Conservation (phyloP, 53 echinoderm and acorn worm genomes). For the Patiria pectinifera region DNA sequence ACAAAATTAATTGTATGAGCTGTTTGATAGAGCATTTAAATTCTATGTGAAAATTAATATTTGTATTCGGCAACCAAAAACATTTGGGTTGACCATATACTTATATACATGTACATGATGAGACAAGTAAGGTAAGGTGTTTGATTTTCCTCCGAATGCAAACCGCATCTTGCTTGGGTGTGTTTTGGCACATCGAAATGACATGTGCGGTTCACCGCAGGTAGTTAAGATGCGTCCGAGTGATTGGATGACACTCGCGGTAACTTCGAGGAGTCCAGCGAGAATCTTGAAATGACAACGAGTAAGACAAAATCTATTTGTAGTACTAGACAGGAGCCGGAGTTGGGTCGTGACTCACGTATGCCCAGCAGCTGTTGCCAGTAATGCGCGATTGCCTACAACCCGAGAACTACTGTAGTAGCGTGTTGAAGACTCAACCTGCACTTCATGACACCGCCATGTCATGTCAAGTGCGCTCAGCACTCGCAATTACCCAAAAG, state of each 20-base stretch:
- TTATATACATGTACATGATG: too few relatives aligned
- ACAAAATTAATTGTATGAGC: too few relatives aligned
- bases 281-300: conserved; percentile 2
- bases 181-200: too few relatives aligned
- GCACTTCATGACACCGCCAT: background rate
- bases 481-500: conserved; percentile 17
- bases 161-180: too few relatives aligned
- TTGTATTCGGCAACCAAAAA: too few relatives aligned
- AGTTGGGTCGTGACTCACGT: background rate
- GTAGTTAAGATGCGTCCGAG: background rate
- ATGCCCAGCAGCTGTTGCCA: conserved; percentile 26
- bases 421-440: background rate
- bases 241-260: background rate
- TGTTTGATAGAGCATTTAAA: too few relatives aligned
- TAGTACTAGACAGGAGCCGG: background rate
- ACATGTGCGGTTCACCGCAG: too few relatives aligned
- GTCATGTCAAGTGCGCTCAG: conserved; percentile 50
- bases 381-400: background rate
- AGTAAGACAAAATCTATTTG: background rate
- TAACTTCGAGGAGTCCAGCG: background rate
- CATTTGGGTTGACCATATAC: too few relatives aligned
- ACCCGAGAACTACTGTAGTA: background rate
- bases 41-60: too few relatives aligned
- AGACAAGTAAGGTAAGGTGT: too few relatives aligned
- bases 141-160: too few relatives aligned